Base-by-base conservation (phyloP, 2,888 invertebrate genomes). In the Parascotia fuliginaria region DNA sequence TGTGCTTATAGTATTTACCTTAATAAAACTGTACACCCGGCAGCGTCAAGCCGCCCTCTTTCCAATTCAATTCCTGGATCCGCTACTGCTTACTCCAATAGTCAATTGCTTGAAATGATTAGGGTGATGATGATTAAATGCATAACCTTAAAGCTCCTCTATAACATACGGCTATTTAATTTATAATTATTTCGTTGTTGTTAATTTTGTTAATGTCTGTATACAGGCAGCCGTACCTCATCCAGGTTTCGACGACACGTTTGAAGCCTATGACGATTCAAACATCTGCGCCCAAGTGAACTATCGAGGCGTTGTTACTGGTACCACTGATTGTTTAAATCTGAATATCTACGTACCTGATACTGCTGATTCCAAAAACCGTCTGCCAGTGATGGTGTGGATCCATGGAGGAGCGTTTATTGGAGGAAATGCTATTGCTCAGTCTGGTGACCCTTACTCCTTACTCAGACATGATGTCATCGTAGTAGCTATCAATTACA, bases 271-370 rank as follows among this genome's bases (percentile, higher is more conserved):
- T 11, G 40, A 40, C 19, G 60, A 69, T 12, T 60, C 70, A 2
- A 55, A 37, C 0, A 33, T 31, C 9, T 72, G 73, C n/a, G 65
- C 65, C 9, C 72, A 72, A 65, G 15, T 54, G 0, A 0, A 19
- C 0, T 39, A 24, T 0, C 2, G n/a, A 11, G 19, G 37, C 9
- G 16, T 15, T 0, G 11, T 36, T 5, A 15, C 37, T 1, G 72
- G 72, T 4, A 59, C 46, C 12, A 32, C 66, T 3, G 60, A 73
- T 13, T 73, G 73, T 31, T 62, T 73, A 0, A 51, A 48, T 5
- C 5, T 73, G n/a, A 62, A 72, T 15, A 41, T 72, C 9, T 64
- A 55, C 28, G 69, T 75, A 6, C 71, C 72, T 13, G 56, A 67
- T 19, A 27, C 28, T 6, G 66, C 66, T 0, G 36, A 15, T 14